Base-by-base conservation (phyloP, 1,140 invertebrate genomes). In the Drosophila chauvacae region DNA sequence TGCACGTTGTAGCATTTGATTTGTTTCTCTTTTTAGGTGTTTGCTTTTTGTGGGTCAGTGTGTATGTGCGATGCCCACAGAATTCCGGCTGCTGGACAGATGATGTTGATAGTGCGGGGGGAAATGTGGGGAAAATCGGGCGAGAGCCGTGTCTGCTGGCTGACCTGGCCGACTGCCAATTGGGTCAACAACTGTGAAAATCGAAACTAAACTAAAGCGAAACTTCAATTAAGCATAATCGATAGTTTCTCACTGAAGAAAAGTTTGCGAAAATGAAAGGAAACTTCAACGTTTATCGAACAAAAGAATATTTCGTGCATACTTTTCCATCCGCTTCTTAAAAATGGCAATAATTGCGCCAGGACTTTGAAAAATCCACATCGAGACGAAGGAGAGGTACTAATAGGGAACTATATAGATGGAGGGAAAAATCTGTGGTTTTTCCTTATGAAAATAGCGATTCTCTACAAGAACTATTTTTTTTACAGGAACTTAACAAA, bases 91-190 rank as follows among this genome's bases (percentile, higher is more conserved):
- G 63, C 50, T 26, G 73, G 42, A 59, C 41, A 44, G 28, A 41
- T 42, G 37, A 30, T 48, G 68, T 11, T 23, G 11, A 35, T 48
- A 57, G 30, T 16, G 26, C 20, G 11, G 10, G 33, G 37, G 28
- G 5, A 6, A 9, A n/a, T 7, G 7, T 7, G 11, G 45, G 13
- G 13, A n/a, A 56, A 37, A 55, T 37, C 18, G 45, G 42, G 16
- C 41, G 35, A 66, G 14, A 42, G 70, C 47, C 42, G 70, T 62
- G 60, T 65, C 77, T 86, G 71, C 61, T 74, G 71, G 63, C 65
- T 61, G 72, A 81, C 72, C 86, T 90, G 85, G 85, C 80, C 64
- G 58, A 37, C 39, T 81, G 85, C 85, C 85, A 90, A 90, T 79
- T 90, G 81, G 85, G 85, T 79, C 85, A 90, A 73, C 53, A 61